Evolutionary conservation across 2,113 vertebrate species (phyloP), one percentile per base, ranked within the genome.

Genomic region (Colaptes auratus): DNA sequence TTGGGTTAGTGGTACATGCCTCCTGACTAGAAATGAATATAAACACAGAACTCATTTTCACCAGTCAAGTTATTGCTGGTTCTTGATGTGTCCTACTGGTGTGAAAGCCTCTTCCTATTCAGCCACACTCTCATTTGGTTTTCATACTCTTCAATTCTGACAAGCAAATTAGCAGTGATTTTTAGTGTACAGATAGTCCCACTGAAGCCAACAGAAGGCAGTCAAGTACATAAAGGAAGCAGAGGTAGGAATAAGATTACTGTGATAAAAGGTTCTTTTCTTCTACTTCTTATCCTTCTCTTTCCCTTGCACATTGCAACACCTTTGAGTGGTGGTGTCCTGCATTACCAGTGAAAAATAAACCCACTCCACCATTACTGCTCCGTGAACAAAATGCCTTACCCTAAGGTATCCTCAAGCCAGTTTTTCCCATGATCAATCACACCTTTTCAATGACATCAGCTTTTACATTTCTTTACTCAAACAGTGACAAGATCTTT

Each of bases 381-480:
- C 39, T 88, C 46, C 12, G 1, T 15, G 12, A 55, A 52, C 56
- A 89, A 80, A 89, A 77, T 39, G 15, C 69, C 12, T 84, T 80
- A 65, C 56, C 52, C 36, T 53, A 0, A 15, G 30, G 28, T 46
- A 6, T 73, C 90, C 58, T 78, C 44, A 70, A 79, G 55, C 36
- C 66, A 33, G 27, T 59, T 85, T 86, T 82, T 59, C 70, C 60
- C 13, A 7, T 20, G 50, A 76, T 52, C 85, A 76, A 90, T 84
- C 82, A 66, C 46, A 25, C 46, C 42, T 85, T 79, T 89, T 53
- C 15, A 48, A 59, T 80, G 60, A 70, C 44, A 80, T 59, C 80
- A 87, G 64, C 60, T 89, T 89, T 92, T 82, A 82, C 84, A 92
- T 82, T 28, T 50, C 33, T 87, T 66, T 89, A 46, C 78, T 92